phyloP scores from a whole-genome alignment of 2,888 invertebrate species.

The Blastobasis lacticolella region DNA sequence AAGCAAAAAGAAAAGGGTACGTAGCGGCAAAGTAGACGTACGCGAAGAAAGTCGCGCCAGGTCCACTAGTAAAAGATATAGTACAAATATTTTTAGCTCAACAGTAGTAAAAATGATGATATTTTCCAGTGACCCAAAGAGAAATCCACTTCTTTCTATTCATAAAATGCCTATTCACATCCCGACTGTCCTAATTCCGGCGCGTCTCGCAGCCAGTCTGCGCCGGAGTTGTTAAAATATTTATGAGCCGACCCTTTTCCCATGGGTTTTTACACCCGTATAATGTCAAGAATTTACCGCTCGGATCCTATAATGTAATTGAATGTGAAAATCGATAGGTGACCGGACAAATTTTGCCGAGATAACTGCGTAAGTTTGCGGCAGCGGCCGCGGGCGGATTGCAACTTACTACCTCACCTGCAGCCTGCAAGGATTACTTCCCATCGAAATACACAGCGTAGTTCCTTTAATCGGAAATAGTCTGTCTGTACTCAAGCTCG shows the following conservation, averaged over 20 bases:
- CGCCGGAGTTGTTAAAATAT: constrained; percentile 45
- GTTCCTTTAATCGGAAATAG: too few relatives aligned
- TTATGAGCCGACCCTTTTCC: constrained; percentile 53
- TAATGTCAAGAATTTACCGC: constrained; percentile 54
- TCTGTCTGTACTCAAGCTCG: too few relatives aligned
- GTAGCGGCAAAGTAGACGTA: too few relatives aligned
- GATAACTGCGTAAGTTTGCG: not conserved
- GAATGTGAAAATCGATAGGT: constrained; percentile 39
- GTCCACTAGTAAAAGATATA: too few relatives aligned
- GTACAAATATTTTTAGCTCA: too few relatives aligned
- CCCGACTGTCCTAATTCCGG: constrained; percentile 7
- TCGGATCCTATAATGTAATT: constrained; percentile 50
- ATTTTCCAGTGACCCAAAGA: too few relatives aligned
- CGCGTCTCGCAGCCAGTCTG: constrained; percentile 53
- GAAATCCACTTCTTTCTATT: too few relatives aligned
- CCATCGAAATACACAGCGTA: too few relatives aligned
- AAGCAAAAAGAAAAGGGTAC: too few relatives aligned
- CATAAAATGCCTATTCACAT: too few relatives aligned
- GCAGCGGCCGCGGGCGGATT: not conserved
- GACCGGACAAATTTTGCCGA: constrained; percentile 24
- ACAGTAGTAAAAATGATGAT: too few relatives aligned
- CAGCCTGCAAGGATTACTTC: not conserved
- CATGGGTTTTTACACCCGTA: constrained; percentile 44
- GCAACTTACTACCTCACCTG: not conserved
- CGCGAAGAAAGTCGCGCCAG: too few relatives aligned